These are phyloP conservation scores for Meloe dianella DNA, from an alignment of 2,888 invertebrate species.

Conservation along the genomic window DNA sequence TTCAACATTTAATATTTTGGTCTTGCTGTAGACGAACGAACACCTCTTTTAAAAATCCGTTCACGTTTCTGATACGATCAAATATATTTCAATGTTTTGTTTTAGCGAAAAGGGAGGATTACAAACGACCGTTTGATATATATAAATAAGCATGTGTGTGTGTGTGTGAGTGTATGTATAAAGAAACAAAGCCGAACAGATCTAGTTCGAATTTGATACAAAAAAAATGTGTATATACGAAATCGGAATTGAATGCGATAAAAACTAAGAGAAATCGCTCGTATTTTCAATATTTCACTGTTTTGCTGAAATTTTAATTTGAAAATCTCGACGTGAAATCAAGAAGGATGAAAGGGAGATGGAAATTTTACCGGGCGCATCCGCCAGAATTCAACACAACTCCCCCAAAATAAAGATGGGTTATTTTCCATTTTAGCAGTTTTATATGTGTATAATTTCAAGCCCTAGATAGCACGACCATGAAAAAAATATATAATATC, in stretches of 20 bases:
- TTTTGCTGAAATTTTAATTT: too few species aligned
- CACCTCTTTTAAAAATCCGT: constrained; percentile 31
- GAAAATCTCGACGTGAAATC: too few species aligned
- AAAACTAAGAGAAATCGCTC: neutral
- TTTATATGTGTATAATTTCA: too few species aligned
- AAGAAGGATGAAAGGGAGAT: too few species aligned
- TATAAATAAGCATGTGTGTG: neutral
- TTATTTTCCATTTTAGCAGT: too few species aligned
- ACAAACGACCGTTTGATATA: constrained; percentile 22
- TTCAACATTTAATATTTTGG: too few species aligned
- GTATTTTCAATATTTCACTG: too few species aligned
- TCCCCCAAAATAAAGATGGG: too few species aligned
- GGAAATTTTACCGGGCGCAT: neutral
- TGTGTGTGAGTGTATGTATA: neutral
- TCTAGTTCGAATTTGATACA: neutral
- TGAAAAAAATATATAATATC: too few species aligned
- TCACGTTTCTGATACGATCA: constrained; percentile 42
- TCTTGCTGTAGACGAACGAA: neutral
- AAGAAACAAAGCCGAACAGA: constrained; percentile 28
- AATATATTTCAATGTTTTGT: constrained; percentile 37
- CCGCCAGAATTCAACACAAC: neutral
- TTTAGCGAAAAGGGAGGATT: constrained; percentile 37
- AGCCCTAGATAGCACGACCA: too few species aligned
- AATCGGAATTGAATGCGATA: neutral
- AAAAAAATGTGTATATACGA: neutral